A percentile compares a stretch with the other conserved stretches of the same genome.
Conservation (phyloP, 2,888 invertebrate species). For the Nudaria mundana region DNA sequence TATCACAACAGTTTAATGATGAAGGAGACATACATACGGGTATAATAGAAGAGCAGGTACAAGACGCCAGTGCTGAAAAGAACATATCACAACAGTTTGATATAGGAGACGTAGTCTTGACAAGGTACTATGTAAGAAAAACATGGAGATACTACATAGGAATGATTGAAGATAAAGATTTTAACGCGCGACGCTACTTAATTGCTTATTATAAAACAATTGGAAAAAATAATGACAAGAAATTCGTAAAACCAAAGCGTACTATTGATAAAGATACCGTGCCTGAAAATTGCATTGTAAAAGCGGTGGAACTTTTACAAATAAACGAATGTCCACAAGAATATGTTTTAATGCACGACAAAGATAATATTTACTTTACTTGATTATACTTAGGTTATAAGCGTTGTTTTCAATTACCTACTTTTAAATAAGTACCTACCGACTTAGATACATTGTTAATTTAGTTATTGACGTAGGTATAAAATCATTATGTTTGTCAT, state of each 20-base stretch:
- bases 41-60: background rate
- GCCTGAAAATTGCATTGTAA: slow-evolving; percentile 18
- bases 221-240: slow-evolving; percentile 9
- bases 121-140: slow-evolving; percentile 2
- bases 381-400: background rate
- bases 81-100: background rate
- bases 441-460: background rate
- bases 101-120: slow-evolving; percentile 1
- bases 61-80: background rate
- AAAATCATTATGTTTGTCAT: background rate
- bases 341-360: slow-evolving; percentile 15
- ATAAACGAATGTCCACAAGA: slow-evolving; percentile 13
- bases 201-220: slow-evolving; percentile 6
- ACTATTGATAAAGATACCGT: slow-evolving; percentile 17
- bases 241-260: slow-evolving; percentile 16
- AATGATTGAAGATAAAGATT: slow-evolving; percentile 1
- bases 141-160: slow-evolving; percentile 5
- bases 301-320: slow-evolving; percentile 18
- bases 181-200: slow-evolving; percentile 1
- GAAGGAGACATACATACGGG: background rate
- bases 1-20: background rate
- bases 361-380: slow-evolving; percentile 11
- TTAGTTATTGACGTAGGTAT: background rate
- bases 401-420: background rate
- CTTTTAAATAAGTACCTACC: background rate